Percentiles rank a stretch among this genome's conserved stretches.
Conservation (phyloP, 2,797 vertebrate species). For the Gymnothorax reevesii region DNA sequence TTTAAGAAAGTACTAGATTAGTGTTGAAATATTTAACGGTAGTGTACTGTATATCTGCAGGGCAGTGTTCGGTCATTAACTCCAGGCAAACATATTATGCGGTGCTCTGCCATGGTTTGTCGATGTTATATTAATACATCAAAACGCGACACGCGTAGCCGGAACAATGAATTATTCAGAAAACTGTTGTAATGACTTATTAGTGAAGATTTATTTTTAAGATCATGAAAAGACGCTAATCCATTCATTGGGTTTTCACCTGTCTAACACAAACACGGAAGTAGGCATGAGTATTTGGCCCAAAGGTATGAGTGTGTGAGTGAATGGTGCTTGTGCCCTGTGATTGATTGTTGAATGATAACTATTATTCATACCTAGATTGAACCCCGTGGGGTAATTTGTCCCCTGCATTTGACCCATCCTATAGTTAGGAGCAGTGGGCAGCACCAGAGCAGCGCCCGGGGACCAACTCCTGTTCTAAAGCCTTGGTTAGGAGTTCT, state of each 20-base stretch:
- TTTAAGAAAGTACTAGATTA: constrained; percentile 52
- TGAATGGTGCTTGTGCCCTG: too few relatives aligned
- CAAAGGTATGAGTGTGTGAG: too few relatives aligned
- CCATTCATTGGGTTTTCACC: background rate
- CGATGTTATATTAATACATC: background rate
- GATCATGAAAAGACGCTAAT: background rate
- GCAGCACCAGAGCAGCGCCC: too few relatives aligned
- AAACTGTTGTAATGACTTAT: background rate
- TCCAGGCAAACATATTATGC: constrained; percentile 22
- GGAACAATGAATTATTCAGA: background rate
- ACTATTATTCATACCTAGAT: too few relatives aligned
- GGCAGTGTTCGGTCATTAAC: constrained; percentile 48
- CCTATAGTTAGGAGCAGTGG: too few relatives aligned
- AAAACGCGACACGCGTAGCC: background rate
- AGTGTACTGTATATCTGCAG: constrained; percentile 47
- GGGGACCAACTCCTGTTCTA: too few relatives aligned
- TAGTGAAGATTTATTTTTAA: too few relatives aligned
- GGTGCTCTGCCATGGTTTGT: constrained; percentile 8
- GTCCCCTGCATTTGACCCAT: too few relatives aligned
- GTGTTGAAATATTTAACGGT: constrained; percentile 59
- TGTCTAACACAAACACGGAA: background rate
- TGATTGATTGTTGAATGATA: too few relatives aligned
- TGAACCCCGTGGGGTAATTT: too few relatives aligned
- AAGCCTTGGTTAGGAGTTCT: too few relatives aligned
- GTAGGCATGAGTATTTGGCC: too few relatives aligned